Evolutionary conservation across 2,888 invertebrate species (phyloP), one percentile per base, ranked within the genome.

Genomic region (Masnerella sp.): DNA sequence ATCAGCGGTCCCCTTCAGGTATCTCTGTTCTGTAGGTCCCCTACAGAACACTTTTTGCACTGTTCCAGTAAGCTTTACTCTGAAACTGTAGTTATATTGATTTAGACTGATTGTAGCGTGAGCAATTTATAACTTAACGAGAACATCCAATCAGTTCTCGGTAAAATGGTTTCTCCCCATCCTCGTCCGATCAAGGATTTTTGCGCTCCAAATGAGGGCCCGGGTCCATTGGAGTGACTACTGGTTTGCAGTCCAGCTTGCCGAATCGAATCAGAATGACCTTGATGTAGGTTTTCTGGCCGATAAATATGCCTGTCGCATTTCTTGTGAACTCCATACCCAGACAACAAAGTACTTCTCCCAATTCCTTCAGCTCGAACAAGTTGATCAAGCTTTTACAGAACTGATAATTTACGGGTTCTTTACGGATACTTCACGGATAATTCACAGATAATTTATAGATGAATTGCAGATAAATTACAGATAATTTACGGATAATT

Each of bases 31-130:
- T n/a, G n/a, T n/a, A n/a, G n/a, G n/a, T n/a, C n/a, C n/a, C n/a
- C n/a, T n/a, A 49, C 3, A 68, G 22, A 1, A 68, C 38, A 1
- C 56, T 22, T 20, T 70, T 70, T 11, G 70, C 70, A 8, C 62
- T 56, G 1, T 40, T 20, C 42, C 62, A 62, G 11, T 70, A 62
- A 1, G 2, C 25, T 7, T 30, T 47, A n/a, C n/a, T 0, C 54
- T 17, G 2, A 36, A 54, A 17, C 34, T 45, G 12, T 38, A 11
- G n/a, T 54, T 62, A 9, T 47, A 70, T 17, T 62, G 61, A 1
- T 38, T 18, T 9, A 65, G 18, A 14, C 30, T 12, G 5, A 25
- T 56, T 0, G 25, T 17, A 1, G 56, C 56, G 18, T 36, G 47
- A 0, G 65, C 28, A 0, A 65, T 65, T 25, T 65, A n/a, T n/a